These are phyloP conservation scores for Andrena dorsata DNA, from an alignment of 2,888 invertebrate species.

Conservation along the genomic window DNA sequence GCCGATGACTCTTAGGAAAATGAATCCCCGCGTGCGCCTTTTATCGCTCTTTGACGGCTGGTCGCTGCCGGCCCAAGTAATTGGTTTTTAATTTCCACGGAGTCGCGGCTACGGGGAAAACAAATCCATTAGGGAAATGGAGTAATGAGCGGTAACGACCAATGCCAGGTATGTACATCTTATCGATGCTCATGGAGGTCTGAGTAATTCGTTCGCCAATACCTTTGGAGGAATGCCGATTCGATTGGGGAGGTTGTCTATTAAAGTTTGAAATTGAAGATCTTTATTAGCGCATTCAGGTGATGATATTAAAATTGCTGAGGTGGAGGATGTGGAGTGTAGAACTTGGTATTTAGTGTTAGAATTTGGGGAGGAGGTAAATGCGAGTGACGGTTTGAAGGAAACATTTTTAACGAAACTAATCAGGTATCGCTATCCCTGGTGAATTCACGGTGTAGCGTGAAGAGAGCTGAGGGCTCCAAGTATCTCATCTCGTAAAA, in stretches of 20 bases:
- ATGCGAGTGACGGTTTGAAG: too few species aligned
- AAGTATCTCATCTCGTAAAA: too few species aligned
- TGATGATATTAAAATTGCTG: neutral
- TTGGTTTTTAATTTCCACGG: slow-evolving; percentile 12
- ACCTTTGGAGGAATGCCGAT: neutral
- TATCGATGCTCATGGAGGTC: neutral
- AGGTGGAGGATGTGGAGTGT: neutral
- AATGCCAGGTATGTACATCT: neutral
- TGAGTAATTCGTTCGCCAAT: neutral
- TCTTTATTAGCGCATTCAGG: neutral
- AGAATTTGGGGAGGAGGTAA: too few species aligned
- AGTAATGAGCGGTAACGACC: neutral
- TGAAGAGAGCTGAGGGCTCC: too few species aligned
- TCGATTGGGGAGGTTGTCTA: too few species aligned
- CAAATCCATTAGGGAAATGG: neutral
- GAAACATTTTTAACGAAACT: too few species aligned
- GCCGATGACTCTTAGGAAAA: neutral
- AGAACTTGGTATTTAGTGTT: too few species aligned
- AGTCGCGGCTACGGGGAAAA: neutral
- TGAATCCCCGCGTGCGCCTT: neutral
- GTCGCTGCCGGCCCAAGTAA: neutral
- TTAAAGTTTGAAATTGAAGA: too few species aligned
- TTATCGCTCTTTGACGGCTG: neutral
- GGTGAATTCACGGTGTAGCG: too few species aligned
- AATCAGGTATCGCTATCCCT: too few species aligned